Evolutionary conservation across 2,888 invertebrate genomes (phyloP).

Genomic region (Leucophenga montana): DNA sequence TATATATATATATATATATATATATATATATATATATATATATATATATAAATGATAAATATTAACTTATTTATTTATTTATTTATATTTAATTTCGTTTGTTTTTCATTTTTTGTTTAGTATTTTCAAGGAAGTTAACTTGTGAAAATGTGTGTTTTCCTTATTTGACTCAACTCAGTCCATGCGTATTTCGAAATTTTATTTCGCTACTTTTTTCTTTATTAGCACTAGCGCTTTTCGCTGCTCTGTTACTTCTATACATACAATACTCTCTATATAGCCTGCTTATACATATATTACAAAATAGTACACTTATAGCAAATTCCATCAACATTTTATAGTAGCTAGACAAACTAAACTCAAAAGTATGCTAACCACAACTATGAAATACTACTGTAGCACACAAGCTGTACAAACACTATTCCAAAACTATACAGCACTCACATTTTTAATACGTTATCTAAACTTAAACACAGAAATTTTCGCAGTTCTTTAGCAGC

Average conservation of each 20-base stretch:
- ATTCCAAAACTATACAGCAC: too few species aligned
- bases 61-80: constrained; percentile 18
- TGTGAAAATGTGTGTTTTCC: not conserved
- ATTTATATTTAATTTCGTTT: not conserved
- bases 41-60: constrained; percentile 38
- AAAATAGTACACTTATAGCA: too few species aligned
- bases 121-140: too few species aligned
- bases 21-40: not conserved
- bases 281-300: constrained; percentile 40
- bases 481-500: too few species aligned
- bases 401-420: too few species aligned
- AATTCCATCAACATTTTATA: too few species aligned
- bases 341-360: too few species aligned
- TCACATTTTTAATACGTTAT: too few species aligned
- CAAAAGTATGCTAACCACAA: too few species aligned
- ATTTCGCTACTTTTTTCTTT: constrained; percentile 56
- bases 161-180: not conserved
- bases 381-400: too few species aligned
- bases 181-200: constrained; percentile 37
- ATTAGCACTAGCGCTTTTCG: constrained; percentile 34
- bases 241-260: not conserved
- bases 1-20: constrained; percentile 13
- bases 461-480: too few species aligned
- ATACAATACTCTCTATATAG: constrained; percentile 19
- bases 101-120: too few species aligned